Evolutionary conservation across 2,797 vertebrate genomes (phyloP), one percentile per base, ranked within the genome.

Genomic region (Amblyraja radiata): DNA sequence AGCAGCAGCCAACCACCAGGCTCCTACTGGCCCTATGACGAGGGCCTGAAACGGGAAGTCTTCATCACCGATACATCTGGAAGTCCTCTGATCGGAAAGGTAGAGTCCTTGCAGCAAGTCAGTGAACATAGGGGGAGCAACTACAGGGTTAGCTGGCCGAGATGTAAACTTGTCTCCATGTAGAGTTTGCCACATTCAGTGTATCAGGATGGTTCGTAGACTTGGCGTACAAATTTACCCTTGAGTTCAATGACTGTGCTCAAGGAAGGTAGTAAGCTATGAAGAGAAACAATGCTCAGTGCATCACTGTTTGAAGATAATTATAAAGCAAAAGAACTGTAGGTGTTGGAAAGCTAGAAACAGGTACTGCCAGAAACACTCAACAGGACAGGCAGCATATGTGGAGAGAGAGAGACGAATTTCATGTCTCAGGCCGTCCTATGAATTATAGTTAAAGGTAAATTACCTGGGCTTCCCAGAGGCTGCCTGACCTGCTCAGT

Each of bases 21-120:
- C 36, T 96, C 97, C 3, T 98, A 98, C 94, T 97, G 96, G 97
- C 97, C 98, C 0, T 98, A 96, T 0, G 98, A 98, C 4, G 97
- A 98, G 93, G 98, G 97, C 1, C 94, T 97, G 94, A 97, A 94
- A 94, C 96, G 95, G 73, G 97, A 96, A 6, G 93, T 98, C 93
- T 98, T 98, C 94, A 97, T 98, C 90, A 98, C 96, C 94, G 96
- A 96, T 36, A 95, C 95, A 1, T 95, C 96, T 46, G 97, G 97
- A 90, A 96, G 96, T 76, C 95, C 95, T 0, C 96, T 98, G 6
- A 97, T 98, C 1, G 98, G 98, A 93, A 95, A 97, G 97, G 98
- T 98, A 94, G 94, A 13, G 88, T 2, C 7, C 61, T 36, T 3
- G 9, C 18, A 68, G 78, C 78, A 18, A 58, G 7, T 58, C 0